These are phyloP conservation scores for Tetranychus piercei DNA, from an alignment of 2,888 invertebrate species.

Conservation along the genomic window DNA sequence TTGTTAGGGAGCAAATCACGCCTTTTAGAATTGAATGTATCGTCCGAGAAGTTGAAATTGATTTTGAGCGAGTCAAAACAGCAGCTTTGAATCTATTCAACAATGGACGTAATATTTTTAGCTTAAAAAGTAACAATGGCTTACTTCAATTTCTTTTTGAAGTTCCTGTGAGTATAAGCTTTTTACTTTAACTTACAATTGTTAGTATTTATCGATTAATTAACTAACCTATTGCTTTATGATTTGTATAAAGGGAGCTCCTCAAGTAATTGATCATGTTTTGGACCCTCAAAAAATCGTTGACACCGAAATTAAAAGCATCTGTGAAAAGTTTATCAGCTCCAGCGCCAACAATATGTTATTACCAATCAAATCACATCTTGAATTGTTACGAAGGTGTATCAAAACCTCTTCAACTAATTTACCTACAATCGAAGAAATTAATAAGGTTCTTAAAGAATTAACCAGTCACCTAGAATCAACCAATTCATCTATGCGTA, in stretches of 20 bases:
- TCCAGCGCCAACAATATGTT: constrained; percentile 26
- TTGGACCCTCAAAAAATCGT: constrained; percentile 90
- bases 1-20: constrained; percentile 88
- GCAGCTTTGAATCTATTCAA: constrained; percentile 40
- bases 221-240: constrained; percentile 1
- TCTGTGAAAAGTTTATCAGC: constrained; percentile 46
- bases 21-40: constrained; percentile 87
- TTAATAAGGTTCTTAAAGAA: neutral
- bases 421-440: neutral
- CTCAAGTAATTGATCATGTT: constrained; percentile 73
- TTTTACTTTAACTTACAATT: no score
- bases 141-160: constrained; percentile 58
- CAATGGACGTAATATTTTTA: constrained; percentile 66
- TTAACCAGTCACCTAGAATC: neutral
- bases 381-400: neutral
- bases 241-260: constrained; percentile 50
- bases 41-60: constrained; percentile 74
- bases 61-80: constrained; percentile 45
- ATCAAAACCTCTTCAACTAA: neutral
- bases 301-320: constrained; percentile 68
- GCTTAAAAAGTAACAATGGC: constrained; percentile 68
- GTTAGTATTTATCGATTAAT: neutral
- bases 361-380: constrained; percentile 37
- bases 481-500: constrained; percentile 43
- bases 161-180: constrained; percentile 29